Evolutionary conservation across 2,797 vertebrate species (phyloP), one percentile per base, ranked within the genome.

Genomic region (Malurus leucopterus): DNA sequence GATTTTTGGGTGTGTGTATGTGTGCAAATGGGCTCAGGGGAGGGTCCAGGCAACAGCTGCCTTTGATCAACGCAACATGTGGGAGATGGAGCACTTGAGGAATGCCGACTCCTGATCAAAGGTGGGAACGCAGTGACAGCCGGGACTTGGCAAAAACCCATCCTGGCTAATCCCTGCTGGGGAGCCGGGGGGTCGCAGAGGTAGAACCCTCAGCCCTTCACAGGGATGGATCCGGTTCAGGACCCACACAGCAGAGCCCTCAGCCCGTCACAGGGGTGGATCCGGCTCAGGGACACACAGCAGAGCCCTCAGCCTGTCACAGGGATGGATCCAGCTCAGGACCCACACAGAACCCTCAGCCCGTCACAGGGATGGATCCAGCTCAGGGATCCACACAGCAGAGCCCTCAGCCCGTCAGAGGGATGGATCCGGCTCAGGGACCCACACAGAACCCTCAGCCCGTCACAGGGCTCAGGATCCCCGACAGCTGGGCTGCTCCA

Each of bases 51-150:
- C 95, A 97, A 88, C 97, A 97, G 97, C 97, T 97, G 97, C 96
- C 96, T 98, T 97, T 97, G 97, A 97, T 98, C 97, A 97, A 84
- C 1, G 3, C 82, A 96, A 96, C 96, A 97, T 97, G 96, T 97
- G 96, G 97, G 96, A 95, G 95, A 95, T 43, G 92, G 91, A 94
- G 94, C 87, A 59, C 95, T 94, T 84, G 95, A 97, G 95, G 95
- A 95, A 97, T 96, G 95, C 95, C 65, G 96, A 87, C 94, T 95
- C 78, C 84, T 97, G 97, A 97, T 97, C 97, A 97, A 98, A 97
- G 97, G 93, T 97, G 96, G 95, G 96, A 97, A 90, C 86, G 22
- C 90, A 74, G 95, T 96, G 97, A 97, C 96, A 96, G 93, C 84
- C 30, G 1, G 83, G 93, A 84, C 94, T 95, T 86, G 95, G 96